Percentiles rank a stretch among this genome's conserved stretches.
phyloP scores from a whole-genome alignment of 2,888 invertebrate species.

The Epirrita christyi region DNA sequence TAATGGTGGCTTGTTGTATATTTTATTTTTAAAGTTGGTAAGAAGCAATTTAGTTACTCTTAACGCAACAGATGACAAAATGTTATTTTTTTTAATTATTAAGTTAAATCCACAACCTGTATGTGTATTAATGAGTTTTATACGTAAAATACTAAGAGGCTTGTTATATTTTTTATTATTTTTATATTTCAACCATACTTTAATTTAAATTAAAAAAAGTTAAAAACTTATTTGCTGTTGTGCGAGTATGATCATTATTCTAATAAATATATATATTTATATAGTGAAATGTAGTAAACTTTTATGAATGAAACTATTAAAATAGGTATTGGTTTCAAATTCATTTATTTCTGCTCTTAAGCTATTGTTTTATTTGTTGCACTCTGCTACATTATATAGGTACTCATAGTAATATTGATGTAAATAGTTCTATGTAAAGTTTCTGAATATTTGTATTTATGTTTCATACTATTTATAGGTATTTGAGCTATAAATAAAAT shows the following conservation, averaged over 20 bases:
- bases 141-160: not conserved
- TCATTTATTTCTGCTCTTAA: not conserved
- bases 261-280: too few relatives aligned
- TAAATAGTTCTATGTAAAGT: constrained; percentile 18
- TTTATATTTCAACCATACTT: not conserved
- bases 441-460: constrained; percentile 59
- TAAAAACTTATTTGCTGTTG: not conserved
- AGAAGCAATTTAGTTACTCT: constrained; percentile 9
- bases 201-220: not conserved
- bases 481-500: constrained; percentile 69
- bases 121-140: too few relatives aligned
- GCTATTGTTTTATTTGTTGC: too few relatives aligned
- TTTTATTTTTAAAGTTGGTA: constrained; percentile 8
- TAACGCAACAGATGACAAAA: constrained; percentile 25
- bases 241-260: too few relatives aligned
- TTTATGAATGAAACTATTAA: too few relatives aligned
- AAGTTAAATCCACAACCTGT: not conserved
- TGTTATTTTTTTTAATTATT: constrained; percentile 3
- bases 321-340: not conserved
- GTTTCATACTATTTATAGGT: constrained; percentile 71
- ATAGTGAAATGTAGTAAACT: too few relatives aligned
- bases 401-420: constrained; percentile 8
- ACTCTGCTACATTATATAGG: not conserved
- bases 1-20: constrained; percentile 15
- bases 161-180: not conserved